Evolutionary conservation across 1,140 invertebrate genomes (phyloP).

Genomic region (Stegodyphus mimosarum): DNA sequence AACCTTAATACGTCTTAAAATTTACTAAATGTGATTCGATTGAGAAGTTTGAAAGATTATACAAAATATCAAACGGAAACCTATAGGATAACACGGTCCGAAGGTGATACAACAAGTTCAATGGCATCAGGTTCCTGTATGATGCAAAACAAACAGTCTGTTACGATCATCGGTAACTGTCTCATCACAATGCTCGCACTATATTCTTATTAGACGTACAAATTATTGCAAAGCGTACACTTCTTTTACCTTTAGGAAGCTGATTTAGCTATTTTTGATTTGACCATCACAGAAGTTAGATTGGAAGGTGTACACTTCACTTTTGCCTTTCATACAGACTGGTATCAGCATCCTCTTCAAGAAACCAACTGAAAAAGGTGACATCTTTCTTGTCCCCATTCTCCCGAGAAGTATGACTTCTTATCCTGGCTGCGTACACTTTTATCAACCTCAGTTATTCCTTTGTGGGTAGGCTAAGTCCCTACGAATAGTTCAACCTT

Average conservation of each 20-base stretch:
- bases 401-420: constrained; percentile 94
- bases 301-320: constrained; percentile 88
- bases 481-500: constrained; percentile 85
- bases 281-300: constrained; percentile 92
- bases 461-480: constrained; percentile 90
- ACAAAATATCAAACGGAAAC: too few species aligned
- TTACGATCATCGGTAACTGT: too few species aligned
- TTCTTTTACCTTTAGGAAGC: constrained; percentile 72
- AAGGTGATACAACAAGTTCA: too few species aligned
- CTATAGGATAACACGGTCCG: too few species aligned
- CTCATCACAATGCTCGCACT: too few species aligned
- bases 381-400: constrained; percentile 92
- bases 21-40: too few species aligned
- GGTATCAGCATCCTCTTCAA: constrained; percentile 74
- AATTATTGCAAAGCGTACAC: background rate
- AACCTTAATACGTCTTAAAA: too few species aligned
- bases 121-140: too few species aligned
- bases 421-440: constrained; percentile 92
- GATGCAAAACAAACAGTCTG: too few species aligned
- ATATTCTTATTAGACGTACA: too few species aligned
- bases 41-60: too few species aligned
- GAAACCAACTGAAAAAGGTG: constrained; percentile 80
- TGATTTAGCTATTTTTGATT: constrained; percentile 90
- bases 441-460: constrained; percentile 94
- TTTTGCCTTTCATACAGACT: constrained; percentile 62